Percentiles rank a stretch among this genome's conserved stretches.
Conservation (phyloP, 2,797 vertebrate species). For the Halcyon chelicuti region DNA sequence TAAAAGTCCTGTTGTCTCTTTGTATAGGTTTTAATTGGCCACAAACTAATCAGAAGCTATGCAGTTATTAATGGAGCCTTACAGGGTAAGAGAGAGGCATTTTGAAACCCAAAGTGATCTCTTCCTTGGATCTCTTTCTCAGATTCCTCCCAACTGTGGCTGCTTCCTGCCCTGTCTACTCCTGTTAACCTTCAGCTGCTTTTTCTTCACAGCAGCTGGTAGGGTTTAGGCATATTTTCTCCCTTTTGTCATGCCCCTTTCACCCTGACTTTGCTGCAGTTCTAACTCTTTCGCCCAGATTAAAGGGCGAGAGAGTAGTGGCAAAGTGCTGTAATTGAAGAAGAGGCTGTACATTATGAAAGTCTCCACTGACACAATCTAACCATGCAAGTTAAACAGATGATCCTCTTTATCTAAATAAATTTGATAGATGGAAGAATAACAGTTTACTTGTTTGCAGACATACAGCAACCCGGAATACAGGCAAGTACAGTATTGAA, state of each 20-base stretch:
- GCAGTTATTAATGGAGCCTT: background rate
- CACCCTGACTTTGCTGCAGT: background rate
- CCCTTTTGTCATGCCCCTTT: conserved; percentile 27
- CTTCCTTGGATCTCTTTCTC: background rate
- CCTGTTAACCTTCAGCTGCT: conserved; percentile 10
- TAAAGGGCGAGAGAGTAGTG: background rate
- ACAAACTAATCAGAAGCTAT: background rate
- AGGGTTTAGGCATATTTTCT: conserved; percentile 36
- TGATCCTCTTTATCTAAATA: conserved; percentile 23
- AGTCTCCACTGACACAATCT: background rate
- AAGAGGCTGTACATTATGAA: background rate
- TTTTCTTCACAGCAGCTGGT: conserved; percentile 18
- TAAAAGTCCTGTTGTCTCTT: background rate
- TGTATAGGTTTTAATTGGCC: background rate
- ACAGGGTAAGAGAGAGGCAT: background rate
- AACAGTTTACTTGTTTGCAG: background rate
- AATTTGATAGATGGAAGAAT: background rate
- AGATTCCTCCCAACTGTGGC: conserved; percentile 15
- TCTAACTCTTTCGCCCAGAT: background rate
- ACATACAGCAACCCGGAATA: background rate
- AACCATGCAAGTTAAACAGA: background rate
- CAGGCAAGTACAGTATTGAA: background rate
- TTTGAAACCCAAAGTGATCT: conserved; percentile 7
- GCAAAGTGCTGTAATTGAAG: background rate
- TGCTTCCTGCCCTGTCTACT: conserved; percentile 46